phyloP scores from a whole-genome alignment of 1,140 invertebrate species.

The Drosophila obscura region DNA sequence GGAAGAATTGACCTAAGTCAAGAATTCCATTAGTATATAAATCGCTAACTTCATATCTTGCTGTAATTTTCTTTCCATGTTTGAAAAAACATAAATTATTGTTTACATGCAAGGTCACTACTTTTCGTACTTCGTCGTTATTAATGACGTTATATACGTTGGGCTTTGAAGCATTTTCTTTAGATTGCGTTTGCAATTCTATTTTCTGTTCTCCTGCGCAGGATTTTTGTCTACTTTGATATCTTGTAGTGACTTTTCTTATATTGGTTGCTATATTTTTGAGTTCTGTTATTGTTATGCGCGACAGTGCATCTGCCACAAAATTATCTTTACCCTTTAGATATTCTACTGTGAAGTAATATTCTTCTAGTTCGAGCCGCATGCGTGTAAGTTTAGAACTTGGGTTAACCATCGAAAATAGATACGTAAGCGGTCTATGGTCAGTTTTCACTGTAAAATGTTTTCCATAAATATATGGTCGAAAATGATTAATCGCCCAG shows the following conservation, averaged over 20 bases:
- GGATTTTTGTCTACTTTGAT: not conserved
- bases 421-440: not conserved
- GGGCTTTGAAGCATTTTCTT: conserved; percentile 2
- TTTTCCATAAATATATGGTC: not conserved
- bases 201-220: too few species aligned
- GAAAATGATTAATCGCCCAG: conserved; percentile 10
- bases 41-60: too few species aligned
- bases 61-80: too few species aligned
- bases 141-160: not conserved
- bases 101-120: too few species aligned
- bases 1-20: too few species aligned
- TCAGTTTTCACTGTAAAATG: conserved; percentile 1
- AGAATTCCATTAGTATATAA: too few species aligned
- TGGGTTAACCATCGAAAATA: conserved; percentile 70
- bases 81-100: too few species aligned
- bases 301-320: conserved; percentile 26
- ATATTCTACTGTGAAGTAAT: conserved; percentile 69
- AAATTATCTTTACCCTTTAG: conserved; percentile 40
- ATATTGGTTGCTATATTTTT: too few species aligned
- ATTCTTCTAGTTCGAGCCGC: conserved; percentile 64
- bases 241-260: conserved; percentile 13
- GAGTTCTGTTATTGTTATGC: not conserved
- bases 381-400: conserved; percentile 68
- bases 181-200: conserved; percentile 2
- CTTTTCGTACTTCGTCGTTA: not conserved